Conservation (phyloP, 2,797 vertebrate species). For the Oreochromis mossambicus region DNA sequence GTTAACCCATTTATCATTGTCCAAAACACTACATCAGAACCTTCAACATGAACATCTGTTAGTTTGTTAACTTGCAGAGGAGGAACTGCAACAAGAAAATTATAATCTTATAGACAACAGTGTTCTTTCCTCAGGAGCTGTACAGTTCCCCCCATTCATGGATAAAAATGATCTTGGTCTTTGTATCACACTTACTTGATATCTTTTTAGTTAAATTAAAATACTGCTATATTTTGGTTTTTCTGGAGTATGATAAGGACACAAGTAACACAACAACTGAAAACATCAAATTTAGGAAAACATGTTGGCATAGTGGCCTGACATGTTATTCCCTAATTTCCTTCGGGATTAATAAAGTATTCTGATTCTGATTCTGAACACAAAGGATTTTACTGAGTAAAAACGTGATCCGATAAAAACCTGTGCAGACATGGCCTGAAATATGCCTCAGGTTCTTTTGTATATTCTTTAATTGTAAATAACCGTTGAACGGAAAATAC, state of each 20-base stretch:
- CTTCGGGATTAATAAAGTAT: too few species aligned
- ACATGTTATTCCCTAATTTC: not conserved
- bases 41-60: not conserved
- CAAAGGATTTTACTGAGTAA: not conserved
- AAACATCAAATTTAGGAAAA: not conserved
- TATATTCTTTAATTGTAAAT: not conserved
- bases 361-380: not conserved
- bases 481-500: not conserved
- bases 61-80: not conserved
- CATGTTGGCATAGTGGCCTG: fast-evolving
- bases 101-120: not conserved
- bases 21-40: not conserved
- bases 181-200: not conserved
- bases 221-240: not conserved
- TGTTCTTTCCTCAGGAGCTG: not conserved
- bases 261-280: not conserved
- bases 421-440: not conserved
- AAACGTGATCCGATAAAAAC: not conserved
- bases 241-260: not conserved
- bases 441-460: not conserved
- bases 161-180: not conserved
- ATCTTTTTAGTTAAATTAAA: not conserved
- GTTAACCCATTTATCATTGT: not conserved
- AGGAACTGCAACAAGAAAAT: not conserved
- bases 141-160: not conserved